A percentile compares a stretch with the other conserved stretches of the same genome.
These are phyloP conservation scores for Dasyurus viverrinus DNA, from an alignment of 2,113 vertebrate species.

Conservation along the genomic window DNA sequence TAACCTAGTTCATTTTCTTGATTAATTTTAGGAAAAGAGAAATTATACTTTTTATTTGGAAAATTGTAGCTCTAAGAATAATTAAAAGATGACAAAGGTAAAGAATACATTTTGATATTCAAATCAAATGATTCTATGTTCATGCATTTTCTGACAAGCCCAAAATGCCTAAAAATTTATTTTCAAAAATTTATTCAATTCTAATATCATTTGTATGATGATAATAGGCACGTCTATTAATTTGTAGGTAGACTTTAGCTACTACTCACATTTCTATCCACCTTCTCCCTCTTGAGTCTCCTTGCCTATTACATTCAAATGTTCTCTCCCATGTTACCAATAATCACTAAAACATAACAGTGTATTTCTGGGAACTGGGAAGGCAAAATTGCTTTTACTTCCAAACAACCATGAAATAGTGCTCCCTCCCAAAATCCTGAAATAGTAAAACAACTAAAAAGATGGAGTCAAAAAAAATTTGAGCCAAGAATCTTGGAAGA, in stretches of 20 bases:
- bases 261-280: background rate
- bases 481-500: too few relatives aligned
- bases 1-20: slow-evolving; percentile 52
- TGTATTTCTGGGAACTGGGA: background rate
- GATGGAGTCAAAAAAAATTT: too few relatives aligned
- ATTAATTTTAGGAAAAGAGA: slow-evolving; percentile 15
- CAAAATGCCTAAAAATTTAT: slow-evolving; percentile 42
- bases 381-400: too few relatives aligned
- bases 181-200: background rate
- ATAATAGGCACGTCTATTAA: background rate
- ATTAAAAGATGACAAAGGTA: slow-evolving; percentile 49
- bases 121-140: slow-evolving; percentile 48
- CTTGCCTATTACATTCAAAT: background rate
- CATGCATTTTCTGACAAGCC: slow-evolving; percentile 39
- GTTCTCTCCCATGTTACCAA: background rate
- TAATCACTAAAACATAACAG: background rate
- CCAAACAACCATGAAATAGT: too few relatives aligned
- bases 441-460: too few relatives aligned
- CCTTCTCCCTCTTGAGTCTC: background rate
- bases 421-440: too few relatives aligned
- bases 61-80: slow-evolving; percentile 15
- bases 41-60: slow-evolving; percentile 35
- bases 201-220: background rate
- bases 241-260: background rate
- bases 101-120: slow-evolving; percentile 38